phyloP scores from a whole-genome alignment of 2,113 vertebrate genomes.

The Myotis brandtii region DNA sequence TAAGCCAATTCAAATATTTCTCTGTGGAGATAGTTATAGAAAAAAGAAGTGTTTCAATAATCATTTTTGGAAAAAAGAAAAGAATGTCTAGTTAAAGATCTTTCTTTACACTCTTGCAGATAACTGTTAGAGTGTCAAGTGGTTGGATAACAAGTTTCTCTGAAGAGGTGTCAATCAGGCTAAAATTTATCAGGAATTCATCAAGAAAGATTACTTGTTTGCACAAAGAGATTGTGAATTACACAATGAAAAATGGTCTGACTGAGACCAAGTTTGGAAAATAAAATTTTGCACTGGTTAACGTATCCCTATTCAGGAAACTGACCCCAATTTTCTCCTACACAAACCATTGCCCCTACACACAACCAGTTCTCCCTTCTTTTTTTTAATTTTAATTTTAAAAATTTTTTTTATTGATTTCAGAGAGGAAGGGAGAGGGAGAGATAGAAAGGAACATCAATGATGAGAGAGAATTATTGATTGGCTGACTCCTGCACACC shows the following conservation, averaged over 20 bases:
- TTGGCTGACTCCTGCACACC: too few relatives aligned
- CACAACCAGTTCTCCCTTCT: not conserved
- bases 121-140: not conserved
- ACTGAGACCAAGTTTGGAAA: not conserved
- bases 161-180: conserved; percentile 15
- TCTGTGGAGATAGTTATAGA: not conserved
- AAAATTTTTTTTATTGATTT: too few relatives aligned
- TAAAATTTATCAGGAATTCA: conserved; percentile 36
- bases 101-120: not conserved
- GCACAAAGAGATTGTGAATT: not conserved
- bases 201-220: conserved; percentile 5
- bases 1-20: not conserved
- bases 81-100: not conserved
- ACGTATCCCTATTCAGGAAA: not conserved
- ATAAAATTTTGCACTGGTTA: not conserved
- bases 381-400: too few relatives aligned
- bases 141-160: not conserved
- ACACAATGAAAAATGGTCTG: conserved; percentile 5
- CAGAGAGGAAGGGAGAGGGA: too few relatives aligned
- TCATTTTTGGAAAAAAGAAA: not conserved
- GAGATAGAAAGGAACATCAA: too few relatives aligned
- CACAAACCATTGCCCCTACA: not conserved
- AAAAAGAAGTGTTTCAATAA: conserved; percentile 44
- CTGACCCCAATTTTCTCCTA: not conserved
- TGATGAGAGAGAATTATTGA: too few relatives aligned